Evolutionary conservation across 2,113 vertebrate genomes (phyloP), one percentile per base, ranked within the genome.

Genomic region (Cephalopterus ornatus): DNA sequence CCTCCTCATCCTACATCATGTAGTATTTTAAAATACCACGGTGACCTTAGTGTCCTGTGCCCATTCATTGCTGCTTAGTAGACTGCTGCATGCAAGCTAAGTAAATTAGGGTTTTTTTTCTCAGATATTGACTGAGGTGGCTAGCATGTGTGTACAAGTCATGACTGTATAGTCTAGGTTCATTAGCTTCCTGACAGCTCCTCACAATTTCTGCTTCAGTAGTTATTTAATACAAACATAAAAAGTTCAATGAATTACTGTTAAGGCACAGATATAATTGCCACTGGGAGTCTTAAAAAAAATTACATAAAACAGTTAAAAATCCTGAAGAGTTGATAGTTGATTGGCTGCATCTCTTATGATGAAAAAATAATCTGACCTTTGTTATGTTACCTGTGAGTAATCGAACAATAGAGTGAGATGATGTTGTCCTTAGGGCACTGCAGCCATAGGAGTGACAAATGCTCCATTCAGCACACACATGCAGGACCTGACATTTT

Each of bases 211-310:
- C 23, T 89, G 24, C 42, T 91, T 95, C 49, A 61, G 14, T 80
- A 70, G 78, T 82, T 96, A 85, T 94, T 94, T 92, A 92, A 92
- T 18, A 37, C 22, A 88, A 28, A 32, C 63, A 81, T 55, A 22
- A 81, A 95, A 61, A 78, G 26, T 46, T 65, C 18, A 92, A 55
- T 92, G 89, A 91, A 88, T 92, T 92, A 80, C 49, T 85, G 8
- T 82, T 92, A 80, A 89, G 61, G 63, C 56, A 88, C 2, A 21
- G 58, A 44, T 95, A 80, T 52, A 88, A 93, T 83, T 74, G 58
- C 37, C 56, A 50, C 30, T 68, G 33, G 53, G 65, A 94, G 65
- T 85, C 27, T 55, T 58, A 83, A 95, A 97, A 62, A 8, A 91
- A 58, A 55, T 55, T 30, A 28, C 49, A 76, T 47, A 65, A 93